Conservation (phyloP, 2,113 vertebrate species). For the Podiceps cristatus region DNA sequence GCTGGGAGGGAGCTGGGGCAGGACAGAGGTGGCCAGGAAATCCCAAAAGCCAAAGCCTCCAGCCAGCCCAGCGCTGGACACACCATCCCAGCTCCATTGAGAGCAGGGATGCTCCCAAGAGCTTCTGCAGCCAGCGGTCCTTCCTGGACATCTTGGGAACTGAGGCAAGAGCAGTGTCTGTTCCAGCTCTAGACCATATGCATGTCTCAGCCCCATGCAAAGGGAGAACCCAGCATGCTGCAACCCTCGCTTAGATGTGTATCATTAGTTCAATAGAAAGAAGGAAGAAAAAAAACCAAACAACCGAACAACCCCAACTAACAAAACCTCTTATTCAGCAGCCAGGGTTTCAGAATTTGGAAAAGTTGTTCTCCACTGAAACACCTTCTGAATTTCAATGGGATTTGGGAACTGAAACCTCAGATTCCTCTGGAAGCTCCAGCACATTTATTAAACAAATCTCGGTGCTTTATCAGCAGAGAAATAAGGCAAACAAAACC, state of each 20-base stretch:
- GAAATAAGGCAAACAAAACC: not conserved
- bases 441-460: not conserved
- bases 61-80: not conserved
- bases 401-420: not conserved
- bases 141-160: not conserved
- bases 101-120: not conserved
- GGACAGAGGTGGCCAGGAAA: not conserved
- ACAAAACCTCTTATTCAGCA: not conserved
- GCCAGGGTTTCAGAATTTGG: not conserved
- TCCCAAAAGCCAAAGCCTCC: not conserved
- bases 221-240: not conserved
- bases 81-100: not conserved
- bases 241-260: not conserved
- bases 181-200: not conserved
- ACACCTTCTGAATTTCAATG: not conserved
- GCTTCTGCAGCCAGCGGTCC: not conserved
- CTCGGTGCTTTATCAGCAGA: not conserved
- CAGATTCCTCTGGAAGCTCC: not conserved
- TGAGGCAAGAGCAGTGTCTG: not conserved
- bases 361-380: not conserved
- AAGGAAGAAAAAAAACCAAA: not conserved
- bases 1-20: not conserved
- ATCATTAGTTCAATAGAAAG: fast-evolving
- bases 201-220: not conserved
- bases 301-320: not conserved